A percentile compares a stretch with the other conserved stretches of the same genome.
Evolutionary conservation across 2,888 invertebrate species (phyloP).

Genomic region (Gasteruption jaculator): DNA sequence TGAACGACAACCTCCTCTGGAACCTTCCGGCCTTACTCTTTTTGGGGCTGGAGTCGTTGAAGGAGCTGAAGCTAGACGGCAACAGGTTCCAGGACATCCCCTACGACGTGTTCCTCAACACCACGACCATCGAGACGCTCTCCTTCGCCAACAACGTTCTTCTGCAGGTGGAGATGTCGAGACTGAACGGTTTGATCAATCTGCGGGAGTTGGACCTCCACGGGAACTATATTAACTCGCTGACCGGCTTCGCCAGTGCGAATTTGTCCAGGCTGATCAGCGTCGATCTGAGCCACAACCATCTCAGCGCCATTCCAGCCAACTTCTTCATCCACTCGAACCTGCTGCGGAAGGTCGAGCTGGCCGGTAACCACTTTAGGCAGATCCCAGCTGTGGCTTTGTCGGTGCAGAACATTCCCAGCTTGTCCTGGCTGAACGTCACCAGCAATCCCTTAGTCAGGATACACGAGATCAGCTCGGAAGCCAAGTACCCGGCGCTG

Average conservation of each 20-base stretch:
- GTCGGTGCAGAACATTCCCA: slow-evolving; percentile 69
- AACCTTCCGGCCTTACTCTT: slow-evolving; percentile 71
- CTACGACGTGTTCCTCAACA: slow-evolving; percentile 72
- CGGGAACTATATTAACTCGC: slow-evolving; percentile 68
- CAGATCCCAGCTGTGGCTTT: slow-evolving; percentile 75
- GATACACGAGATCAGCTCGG: slow-evolving; percentile 68
- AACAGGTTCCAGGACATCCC: slow-evolving; percentile 75
- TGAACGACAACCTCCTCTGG: slow-evolving; percentile 67
- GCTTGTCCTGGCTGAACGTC: slow-evolving; percentile 72
- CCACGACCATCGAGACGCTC: slow-evolving; percentile 70
- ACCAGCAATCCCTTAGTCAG: slow-evolving; percentile 76
- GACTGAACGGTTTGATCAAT: slow-evolving; percentile 70
- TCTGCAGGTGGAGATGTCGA: slow-evolving; percentile 70
- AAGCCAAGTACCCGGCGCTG: slow-evolving; percentile 68
- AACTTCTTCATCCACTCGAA: slow-evolving; percentile 76
- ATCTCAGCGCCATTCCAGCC: slow-evolving; percentile 70
- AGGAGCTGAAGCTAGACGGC: slow-evolving; percentile 70
- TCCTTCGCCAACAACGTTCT: slow-evolving; percentile 67
- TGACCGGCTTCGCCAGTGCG: slow-evolving; percentile 73
- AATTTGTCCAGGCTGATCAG: slow-evolving; percentile 70
- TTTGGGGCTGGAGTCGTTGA: slow-evolving; percentile 67
- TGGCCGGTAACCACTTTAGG: slow-evolving; percentile 74
- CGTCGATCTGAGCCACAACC: slow-evolving; percentile 73
- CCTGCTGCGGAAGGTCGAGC: slow-evolving; percentile 68
- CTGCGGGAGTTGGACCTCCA: slow-evolving; percentile 71